Evolutionary conservation across 2,888 invertebrate species (phyloP).

Genomic region (Blastobasis lacticolella): DNA sequence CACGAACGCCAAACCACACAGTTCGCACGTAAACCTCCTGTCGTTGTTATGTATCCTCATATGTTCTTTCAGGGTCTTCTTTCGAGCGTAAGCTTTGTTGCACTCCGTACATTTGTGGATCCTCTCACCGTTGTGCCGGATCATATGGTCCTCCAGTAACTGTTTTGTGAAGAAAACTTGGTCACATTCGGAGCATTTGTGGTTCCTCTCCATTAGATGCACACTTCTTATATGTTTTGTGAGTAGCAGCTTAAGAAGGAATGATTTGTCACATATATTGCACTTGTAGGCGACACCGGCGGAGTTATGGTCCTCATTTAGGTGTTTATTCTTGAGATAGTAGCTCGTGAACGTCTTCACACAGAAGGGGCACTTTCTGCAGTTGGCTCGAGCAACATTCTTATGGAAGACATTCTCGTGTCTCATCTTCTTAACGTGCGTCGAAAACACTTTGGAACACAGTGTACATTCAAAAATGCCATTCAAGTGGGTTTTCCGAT

Average conservation of each 20-base stretch:
- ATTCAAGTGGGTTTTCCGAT: constrained; percentile 21
- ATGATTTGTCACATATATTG: constrained; percentile 41
- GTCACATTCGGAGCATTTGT: constrained; percentile 1
- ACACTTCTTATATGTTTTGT: constrained; percentile 41
- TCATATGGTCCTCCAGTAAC: not conserved
- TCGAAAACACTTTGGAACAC: constrained; percentile 37
- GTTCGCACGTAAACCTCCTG: too few relatives aligned
- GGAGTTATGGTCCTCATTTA: constrained; percentile 38
- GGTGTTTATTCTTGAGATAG: constrained; percentile 40
- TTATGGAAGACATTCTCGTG: constrained; percentile 12
- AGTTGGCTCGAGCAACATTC: constrained; percentile 10
- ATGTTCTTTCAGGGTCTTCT: too few relatives aligned
- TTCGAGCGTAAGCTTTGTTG: not conserved
- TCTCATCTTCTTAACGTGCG: constrained; percentile 15
- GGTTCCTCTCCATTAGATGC: constrained; percentile 23
- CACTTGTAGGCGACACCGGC: constrained; percentile 33
- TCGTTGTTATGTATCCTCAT: too few relatives aligned
- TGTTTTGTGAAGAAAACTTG: not conserved
- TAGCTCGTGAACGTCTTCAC: constrained; percentile 36
- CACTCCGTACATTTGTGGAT: not conserved
- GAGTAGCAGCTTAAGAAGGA: constrained; percentile 31
- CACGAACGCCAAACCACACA: constrained; percentile 3
- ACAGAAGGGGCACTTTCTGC: constrained; percentile 36
- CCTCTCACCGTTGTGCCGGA: not conserved
- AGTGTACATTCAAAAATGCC: constrained; percentile 37